Conservation (phyloP, 2,113 vertebrate genomes). For the Ursus arctos region DNA sequence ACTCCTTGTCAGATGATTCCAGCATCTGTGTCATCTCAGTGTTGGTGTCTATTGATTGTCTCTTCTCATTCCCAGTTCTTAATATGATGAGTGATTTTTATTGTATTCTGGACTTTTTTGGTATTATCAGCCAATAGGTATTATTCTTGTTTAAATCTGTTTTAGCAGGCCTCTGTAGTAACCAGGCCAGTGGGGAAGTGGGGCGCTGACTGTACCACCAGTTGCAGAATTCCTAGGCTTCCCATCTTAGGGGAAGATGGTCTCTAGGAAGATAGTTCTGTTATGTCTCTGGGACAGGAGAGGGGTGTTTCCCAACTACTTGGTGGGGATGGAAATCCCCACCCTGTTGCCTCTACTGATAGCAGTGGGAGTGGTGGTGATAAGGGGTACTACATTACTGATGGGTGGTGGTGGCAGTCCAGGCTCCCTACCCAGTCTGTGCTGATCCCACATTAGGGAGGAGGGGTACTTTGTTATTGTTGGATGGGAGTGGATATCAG, state of each 20-base stretch:
- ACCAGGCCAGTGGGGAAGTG: not conserved
- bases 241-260: not conserved
- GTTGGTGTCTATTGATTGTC: not conserved
- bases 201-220: not conserved
- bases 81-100: slow-evolving; percentile 11
- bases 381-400: not conserved
- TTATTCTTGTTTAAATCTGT: slow-evolving; percentile 40
- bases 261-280: not conserved
- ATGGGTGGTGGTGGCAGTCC: not conserved
- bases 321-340: not conserved
- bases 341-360: slow-evolving; percentile 20
- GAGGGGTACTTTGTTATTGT: not conserved
- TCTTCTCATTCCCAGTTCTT: slow-evolving; percentile 40
- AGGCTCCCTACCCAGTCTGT: not conserved
- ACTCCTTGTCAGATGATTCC: slow-evolving; percentile 51
- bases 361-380: not conserved
- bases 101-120: slow-evolving; percentile 6
- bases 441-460: not conserved
- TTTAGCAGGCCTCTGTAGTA: slow-evolving; percentile 1
- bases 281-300: not conserved
- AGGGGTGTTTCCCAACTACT: not conserved
- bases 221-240: slow-evolving; percentile 21
- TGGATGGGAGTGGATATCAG: not conserved
- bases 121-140: not conserved
- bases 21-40: slow-evolving; percentile 17